Percentiles rank a stretch among this genome's conserved stretches.
Conservation (phyloP, 53 echinoderm and acorn worm genomes). For the Patiria pectinifera region DNA sequence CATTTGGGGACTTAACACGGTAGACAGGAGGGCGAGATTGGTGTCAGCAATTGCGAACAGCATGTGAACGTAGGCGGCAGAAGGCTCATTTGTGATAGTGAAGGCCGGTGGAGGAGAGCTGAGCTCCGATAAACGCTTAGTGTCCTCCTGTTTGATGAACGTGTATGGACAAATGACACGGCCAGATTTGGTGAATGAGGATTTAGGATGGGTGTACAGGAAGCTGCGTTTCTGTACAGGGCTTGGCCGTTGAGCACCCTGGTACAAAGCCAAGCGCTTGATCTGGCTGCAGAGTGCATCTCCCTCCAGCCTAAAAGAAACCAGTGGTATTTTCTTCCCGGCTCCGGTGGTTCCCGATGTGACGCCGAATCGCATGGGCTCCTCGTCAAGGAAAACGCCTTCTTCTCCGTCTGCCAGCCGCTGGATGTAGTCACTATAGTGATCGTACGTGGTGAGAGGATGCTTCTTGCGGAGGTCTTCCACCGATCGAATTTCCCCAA, state of each 20-base stretch:
- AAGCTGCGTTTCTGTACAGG: conserved; percentile 46
- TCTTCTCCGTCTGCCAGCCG: conserved; percentile 76
- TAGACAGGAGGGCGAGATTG: conserved; percentile 27
- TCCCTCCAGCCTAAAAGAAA: background rate
- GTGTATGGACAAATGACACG: conserved; percentile 11
- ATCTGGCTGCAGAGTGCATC: background rate
- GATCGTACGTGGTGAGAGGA: conserved; percentile 72
- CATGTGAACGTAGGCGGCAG: conserved; percentile 74
- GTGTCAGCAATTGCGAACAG: conserved; percentile 74
- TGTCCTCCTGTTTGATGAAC: conserved; percentile 2
- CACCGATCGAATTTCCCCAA: conserved; percentile 59
- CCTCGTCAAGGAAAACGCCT: conserved; percentile 73
- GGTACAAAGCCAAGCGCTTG: background rate
- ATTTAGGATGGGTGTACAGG: conserved; percentile 36
- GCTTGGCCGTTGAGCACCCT: background rate
- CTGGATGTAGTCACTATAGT: conserved; percentile 71
- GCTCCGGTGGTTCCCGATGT: conserved; percentile 83
- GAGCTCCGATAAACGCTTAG: background rate
- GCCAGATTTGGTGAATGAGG: conserved; percentile 42
- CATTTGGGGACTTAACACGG: conserved; percentile 41
- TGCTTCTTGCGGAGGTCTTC: conserved; percentile 66
- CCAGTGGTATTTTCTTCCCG: conserved; percentile 69
- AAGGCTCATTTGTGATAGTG: conserved; percentile 48
- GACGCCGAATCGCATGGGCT: conserved; percentile 55
- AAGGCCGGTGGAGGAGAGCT: conserved; percentile 70